Conservation (phyloP, 1,140 invertebrate genomes). For the Drosophila fuyamai region DNA sequence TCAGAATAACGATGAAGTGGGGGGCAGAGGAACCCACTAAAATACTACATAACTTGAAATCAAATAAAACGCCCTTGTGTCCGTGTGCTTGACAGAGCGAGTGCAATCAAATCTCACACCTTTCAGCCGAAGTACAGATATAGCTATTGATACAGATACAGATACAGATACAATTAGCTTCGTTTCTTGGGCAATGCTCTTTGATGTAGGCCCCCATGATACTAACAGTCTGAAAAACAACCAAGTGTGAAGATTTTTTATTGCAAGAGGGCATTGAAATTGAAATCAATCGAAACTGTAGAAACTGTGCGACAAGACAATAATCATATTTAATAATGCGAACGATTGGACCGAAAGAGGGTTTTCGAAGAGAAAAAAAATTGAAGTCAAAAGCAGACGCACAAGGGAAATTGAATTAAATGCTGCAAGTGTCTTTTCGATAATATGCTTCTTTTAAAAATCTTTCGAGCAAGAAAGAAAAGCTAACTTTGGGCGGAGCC, state of each 20-base stretch:
- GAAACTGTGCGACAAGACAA: slow-evolving; percentile 51
- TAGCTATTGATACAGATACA: slow-evolving; percentile 39
- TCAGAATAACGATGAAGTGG: slow-evolving; percentile 21
- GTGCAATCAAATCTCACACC: slow-evolving; percentile 72
- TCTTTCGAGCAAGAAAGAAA: too few species aligned
- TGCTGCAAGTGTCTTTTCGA: slow-evolving; percentile 43
- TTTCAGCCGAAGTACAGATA: slow-evolving; percentile 18
- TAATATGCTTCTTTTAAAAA: too few species aligned
- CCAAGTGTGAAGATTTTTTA: slow-evolving; percentile 50
- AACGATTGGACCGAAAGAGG: slow-evolving; percentile 33
- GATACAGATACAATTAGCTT: slow-evolving; percentile 65
- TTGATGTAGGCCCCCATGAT: slow-evolving; percentile 67
- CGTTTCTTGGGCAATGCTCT: slow-evolving; percentile 51
- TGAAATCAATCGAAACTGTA: slow-evolving; percentile 42
- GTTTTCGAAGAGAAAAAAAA: slow-evolving; percentile 39
- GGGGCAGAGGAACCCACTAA: slow-evolving; percentile 9
- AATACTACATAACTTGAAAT: slow-evolving; percentile 46
- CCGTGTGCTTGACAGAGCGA: slow-evolving; percentile 38
- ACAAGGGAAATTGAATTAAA: slow-evolving; percentile 59
- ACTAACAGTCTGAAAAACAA: slow-evolving; percentile 44
- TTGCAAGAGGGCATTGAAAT: slow-evolving; percentile 14
- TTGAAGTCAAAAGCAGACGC: slow-evolving; percentile 15
- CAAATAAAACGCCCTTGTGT: slow-evolving; percentile 63
- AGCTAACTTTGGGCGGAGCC: too few species aligned
- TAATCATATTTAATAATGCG: slow-evolving; percentile 66